Percentiles rank a stretch among this genome's conserved stretches.
Evolutionary conservation across 2,113 vertebrate genomes (phyloP).

Genomic region (Scolopax mira): DNA sequence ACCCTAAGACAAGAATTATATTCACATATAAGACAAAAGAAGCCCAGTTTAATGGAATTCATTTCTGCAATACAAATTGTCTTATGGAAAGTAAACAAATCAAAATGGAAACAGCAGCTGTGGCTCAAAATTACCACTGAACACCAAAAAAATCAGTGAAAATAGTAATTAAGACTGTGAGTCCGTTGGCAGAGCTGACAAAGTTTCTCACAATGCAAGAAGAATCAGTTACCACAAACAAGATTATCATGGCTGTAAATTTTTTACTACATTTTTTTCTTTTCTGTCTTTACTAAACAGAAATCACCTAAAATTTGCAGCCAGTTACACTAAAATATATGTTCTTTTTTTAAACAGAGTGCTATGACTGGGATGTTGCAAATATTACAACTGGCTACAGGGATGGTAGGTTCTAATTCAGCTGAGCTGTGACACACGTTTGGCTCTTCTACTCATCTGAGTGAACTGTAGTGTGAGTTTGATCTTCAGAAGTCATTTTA

Average conservation of each 20-base stretch:
- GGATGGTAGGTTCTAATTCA: neutral
- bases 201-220: conserved; percentile 6
- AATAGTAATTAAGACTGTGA: conserved; percentile 54
- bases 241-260: neutral
- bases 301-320: neutral
- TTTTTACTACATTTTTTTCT: neutral
- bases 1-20: neutral
- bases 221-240: neutral
- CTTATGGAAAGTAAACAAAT: conserved; percentile 55
- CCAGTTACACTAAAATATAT: neutral
- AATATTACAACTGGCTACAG: neutral
- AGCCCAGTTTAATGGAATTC: conserved; percentile 16
- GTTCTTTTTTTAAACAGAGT: neutral
- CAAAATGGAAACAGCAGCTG: conserved; percentile 54
- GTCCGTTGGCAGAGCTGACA: conserved; percentile 17
- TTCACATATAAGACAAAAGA: conserved; percentile 11
- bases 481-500: neutral
- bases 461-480: neutral
- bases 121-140: conserved; percentile 50
- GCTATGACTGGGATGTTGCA: neutral
- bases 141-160: conserved; percentile 19
- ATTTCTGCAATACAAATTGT: conserved; percentile 45
- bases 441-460: neutral
- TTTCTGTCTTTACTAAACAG: neutral
- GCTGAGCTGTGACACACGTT: neutral